Conservation (phyloP, 2,797 vertebrate genomes). For the Sebastes paucispinis region DNA sequence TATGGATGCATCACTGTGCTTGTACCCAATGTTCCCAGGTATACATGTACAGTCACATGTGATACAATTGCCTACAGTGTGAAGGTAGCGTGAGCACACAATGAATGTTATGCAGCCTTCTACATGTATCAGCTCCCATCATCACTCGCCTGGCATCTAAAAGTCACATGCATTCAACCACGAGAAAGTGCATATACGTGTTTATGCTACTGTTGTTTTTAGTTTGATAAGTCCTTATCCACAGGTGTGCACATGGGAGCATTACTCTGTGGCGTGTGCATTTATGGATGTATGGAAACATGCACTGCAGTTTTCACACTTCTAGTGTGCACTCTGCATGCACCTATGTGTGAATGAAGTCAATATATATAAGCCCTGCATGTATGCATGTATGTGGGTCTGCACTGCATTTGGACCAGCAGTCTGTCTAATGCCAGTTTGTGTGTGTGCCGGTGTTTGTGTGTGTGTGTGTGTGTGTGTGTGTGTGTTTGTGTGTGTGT, state of each 20-base stretch:
- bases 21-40: background rate
- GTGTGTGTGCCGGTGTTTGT: constrained; percentile 10
- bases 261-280: background rate
- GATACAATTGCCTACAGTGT: background rate
- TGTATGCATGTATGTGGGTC: constrained; percentile 26
- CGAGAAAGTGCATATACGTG: background rate
- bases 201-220: background rate
- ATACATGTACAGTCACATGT: background rate
- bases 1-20: background rate
- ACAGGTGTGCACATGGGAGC: constrained; percentile 25
- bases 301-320: constrained; percentile 2
- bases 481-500: constrained; percentile 19
- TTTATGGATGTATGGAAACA: constrained; percentile 2
- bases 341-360: constrained; percentile 22
- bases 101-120: background rate
- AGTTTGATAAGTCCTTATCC: background rate
- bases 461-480: constrained; percentile 19
- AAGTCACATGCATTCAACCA: constrained; percentile 19
- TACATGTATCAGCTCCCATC: constrained; percentile 11
- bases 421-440: constrained; percentile 48
- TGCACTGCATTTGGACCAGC: constrained; percentile 46
- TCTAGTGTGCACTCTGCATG: background rate
- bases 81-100: background rate
- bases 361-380: constrained; percentile 17
- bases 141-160: constrained; percentile 12